These are phyloP conservation scores for Brachionus calyciflorus DNA, from an alignment of 1,140 invertebrate species.

Conservation along the genomic window DNA sequence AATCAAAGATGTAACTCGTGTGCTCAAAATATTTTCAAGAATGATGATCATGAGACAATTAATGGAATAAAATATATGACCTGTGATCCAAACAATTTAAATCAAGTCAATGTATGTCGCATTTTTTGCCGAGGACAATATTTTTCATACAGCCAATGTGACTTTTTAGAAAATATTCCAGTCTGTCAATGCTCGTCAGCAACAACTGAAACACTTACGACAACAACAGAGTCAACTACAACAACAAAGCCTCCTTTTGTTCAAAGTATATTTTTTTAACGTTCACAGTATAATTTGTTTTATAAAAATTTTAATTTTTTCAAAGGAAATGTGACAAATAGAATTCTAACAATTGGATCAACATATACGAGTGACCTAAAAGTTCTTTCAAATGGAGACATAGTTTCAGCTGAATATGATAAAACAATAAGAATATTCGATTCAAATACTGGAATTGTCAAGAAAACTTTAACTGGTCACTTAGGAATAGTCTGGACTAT, in stretches of 20 bases:
- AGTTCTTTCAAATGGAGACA: not conserved
- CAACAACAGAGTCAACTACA: not conserved
- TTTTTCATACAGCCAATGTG: not conserved
- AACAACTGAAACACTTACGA: not conserved
- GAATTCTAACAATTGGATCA: not conserved
- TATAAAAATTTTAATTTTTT: not conserved
- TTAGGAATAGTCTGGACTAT: conserved; percentile 9
- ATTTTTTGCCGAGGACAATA: not conserved
- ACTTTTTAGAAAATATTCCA: not conserved
- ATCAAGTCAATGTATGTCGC: not conserved
- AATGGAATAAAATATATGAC: not conserved
- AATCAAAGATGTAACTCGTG: not conserved
- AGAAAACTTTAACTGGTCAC: not conserved
- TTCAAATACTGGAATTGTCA: not conserved
- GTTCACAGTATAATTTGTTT: not conserved
- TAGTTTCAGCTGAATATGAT: not conserved
- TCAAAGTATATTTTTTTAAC: not conserved
- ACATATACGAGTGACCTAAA: not conserved
- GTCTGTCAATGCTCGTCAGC: conserved; percentile 12
- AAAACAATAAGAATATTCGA: not conserved
- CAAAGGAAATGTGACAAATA: not conserved
- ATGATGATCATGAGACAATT: not conserved
- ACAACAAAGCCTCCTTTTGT: not conserved
- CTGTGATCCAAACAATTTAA: not conserved
- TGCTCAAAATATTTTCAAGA: not conserved